Evolutionary conservation across 2,113 vertebrate species (phyloP), one percentile per base, ranked within the genome.

Genomic region (Theristicus caerulescens): DNA sequence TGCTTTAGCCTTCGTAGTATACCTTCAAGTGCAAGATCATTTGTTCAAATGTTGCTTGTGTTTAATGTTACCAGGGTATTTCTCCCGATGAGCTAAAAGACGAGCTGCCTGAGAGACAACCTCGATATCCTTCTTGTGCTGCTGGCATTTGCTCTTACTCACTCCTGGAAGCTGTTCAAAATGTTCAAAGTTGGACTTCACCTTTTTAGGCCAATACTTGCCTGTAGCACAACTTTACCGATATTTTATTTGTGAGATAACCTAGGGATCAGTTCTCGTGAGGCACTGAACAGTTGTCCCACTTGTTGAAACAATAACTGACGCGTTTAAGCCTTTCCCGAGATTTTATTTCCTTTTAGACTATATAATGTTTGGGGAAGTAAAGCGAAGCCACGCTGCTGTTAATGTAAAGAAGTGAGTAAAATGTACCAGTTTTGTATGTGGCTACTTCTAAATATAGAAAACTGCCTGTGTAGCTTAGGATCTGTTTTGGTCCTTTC

Each of bases 81-180:
- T 98, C 98, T 94, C 98, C 98, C 0, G 98, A 98, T 81, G 98
- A 98, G 86, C 97, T 98, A 55, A 98, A 98, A 96, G 98, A 98
- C 73, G 98, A 98, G 77, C 96, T 98, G 70, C 98, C 98, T 0
- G 98, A 98, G 94, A 98, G 98, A 93, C 98, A 98, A 90, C 98
- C 98, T 97, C 98, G 98, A 98, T 98, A 98, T 98, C 98, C 98
- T 98, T 98, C 93, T 91, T 86, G 22, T 78, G 92, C 92, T 92
- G 79, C 90, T 95, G 91, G 12, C 51, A 34, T 84, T 86, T 80
- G 74, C 20, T 54, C 66, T 97, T 82, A 40, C 46, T 95, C 66
- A 54, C 80, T 95, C 58, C 87, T 96, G 91, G 94, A 90, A 88
- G 47, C 89, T 81, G 66, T 90, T 77, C 89, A 77, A 16, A 86